Base-by-base conservation (phyloP, 2,113 vertebrate genomes). In the Stigmatopora argus region DNA sequence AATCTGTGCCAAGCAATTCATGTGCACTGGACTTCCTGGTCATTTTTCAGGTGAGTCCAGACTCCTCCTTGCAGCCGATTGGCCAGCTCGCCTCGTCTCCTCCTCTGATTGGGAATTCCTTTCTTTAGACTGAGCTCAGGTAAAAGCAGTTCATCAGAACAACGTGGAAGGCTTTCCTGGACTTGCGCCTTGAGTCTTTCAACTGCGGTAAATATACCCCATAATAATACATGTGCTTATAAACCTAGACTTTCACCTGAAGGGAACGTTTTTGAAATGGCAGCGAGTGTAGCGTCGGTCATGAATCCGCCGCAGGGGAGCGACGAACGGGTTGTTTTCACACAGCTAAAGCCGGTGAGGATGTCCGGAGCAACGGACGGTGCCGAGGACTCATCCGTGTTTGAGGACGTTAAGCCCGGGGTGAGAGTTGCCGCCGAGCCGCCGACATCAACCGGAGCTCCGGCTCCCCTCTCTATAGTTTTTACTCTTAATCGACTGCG, bases 341-440 rank as follows among this genome's bases (percentile, higher is more conserved):
- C 92, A 0, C 93, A 91, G 51, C 91, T 96, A 47, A 94, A 93
- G 64, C 92, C 94, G 4, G 90, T 94, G 69, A 76, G 82, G 83
- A 92, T 94, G 92, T 89, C 92, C 11, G 84, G 62, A 47, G 89
- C 88, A 38, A 89, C 88, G 63, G 92, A 93, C 26, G 79, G 87
- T 0, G 64, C 60, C 0, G 94, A 95, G 74, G 94, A 96, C 63
- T 12, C 82, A 57, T 87, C 91, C 0, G 94, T 96, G 79, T 95
- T 95, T 26, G 94, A 94, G 84, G 93, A 96, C 89, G 91, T 94
- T 83, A 95, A 96, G 77, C 85, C 90, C 52, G 81, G 74, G 23
- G 70, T 89, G 65, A 91, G 92, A 72, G n/a, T 55, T 63, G 44
- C 7, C 4, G 53, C 52, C 60, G 45, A 31, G 2, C 61, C 71